These are phyloP conservation scores for Solea senegalensis DNA, from an alignment of 2,113 vertebrate species.

Conservation along the genomic window DNA sequence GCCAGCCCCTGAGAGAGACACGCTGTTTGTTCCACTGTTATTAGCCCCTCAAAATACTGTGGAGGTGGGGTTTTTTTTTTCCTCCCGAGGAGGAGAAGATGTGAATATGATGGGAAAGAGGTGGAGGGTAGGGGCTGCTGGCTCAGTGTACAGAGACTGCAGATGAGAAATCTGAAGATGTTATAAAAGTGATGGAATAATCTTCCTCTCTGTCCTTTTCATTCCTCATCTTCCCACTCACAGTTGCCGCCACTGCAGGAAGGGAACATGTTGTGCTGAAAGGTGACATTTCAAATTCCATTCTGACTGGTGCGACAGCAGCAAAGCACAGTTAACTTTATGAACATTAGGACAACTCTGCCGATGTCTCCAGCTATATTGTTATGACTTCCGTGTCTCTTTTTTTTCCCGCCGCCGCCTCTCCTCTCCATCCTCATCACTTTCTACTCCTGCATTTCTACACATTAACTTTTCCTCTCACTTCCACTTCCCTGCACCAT, in stretches of 20 bases:
- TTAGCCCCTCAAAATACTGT: constrained; percentile 53
- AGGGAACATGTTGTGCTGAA: constrained; percentile 61
- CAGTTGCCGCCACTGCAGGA: constrained; percentile 52
- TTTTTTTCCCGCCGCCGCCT: too few relatives aligned
- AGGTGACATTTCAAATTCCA: constrained; percentile 59
- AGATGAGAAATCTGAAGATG: constrained; percentile 59
- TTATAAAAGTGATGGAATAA: constrained; percentile 65
- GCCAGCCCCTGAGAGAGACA: constrained; percentile 37
- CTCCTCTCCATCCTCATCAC: constrained; percentile 25
- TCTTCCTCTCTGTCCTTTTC: constrained; percentile 54
- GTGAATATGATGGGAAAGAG: constrained; percentile 46
- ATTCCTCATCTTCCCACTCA: constrained; percentile 66
- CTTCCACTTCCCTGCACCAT: constrained; percentile 24
- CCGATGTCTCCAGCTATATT: constrained; percentile 10
- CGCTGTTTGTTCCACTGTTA: constrained; percentile 55
- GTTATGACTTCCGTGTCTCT: too few relatives aligned
- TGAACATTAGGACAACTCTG: constrained; percentile 16
- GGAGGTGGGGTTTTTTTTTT: constrained; percentile 22
- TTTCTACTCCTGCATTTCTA: constrained; percentile 21
- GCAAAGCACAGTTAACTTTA: constrained; percentile 31
- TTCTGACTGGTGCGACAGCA: constrained; percentile 32
- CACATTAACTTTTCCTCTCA: constrained; percentile 11
- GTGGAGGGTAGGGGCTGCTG: constrained; percentile 18
- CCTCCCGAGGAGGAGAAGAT: neutral
- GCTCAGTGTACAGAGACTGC: constrained; percentile 31